Conservation (phyloP, 2,797 vertebrate genomes). For the Paramormyrops hopkinsi region DNA sequence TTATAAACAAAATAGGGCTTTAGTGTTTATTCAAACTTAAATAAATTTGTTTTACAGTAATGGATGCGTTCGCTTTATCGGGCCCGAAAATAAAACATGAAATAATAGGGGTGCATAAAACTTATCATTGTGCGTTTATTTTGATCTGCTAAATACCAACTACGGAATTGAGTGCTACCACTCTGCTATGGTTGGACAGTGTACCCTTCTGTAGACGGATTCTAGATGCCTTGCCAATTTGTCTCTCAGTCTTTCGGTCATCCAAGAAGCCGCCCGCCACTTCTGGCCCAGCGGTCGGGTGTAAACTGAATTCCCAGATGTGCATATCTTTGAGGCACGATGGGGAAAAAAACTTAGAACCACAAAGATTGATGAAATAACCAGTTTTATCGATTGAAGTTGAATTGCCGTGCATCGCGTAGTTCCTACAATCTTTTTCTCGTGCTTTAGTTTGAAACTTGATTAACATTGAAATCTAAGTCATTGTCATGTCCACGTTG, state of each 20-base stretch:
- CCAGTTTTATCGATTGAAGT: background rate
- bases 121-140: background rate
- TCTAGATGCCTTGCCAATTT: slow-evolving; percentile 23
- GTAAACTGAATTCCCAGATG: slow-evolving; percentile 50
- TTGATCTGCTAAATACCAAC: background rate
- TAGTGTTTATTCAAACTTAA: background rate
- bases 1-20: background rate
- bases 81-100: background rate
- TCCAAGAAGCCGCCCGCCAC: slow-evolving; percentile 33
- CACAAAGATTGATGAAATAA: slow-evolving; percentile 8
- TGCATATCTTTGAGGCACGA: slow-evolving; percentile 23
- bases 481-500: background rate
- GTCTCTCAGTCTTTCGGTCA: slow-evolving; percentile 33
- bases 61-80: background rate
- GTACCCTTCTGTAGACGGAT: slow-evolving; percentile 20
- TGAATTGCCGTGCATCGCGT: background rate
- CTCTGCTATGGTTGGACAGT: slow-evolving; percentile 34
- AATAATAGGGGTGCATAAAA: background rate
- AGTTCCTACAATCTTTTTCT: background rate
- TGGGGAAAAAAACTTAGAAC: slow-evolving; percentile 15
- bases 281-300: slow-evolving; percentile 42
- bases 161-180: background rate
- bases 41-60: background rate
- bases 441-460: background rate
- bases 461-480: background rate